These are phyloP conservation scores for Oreocharis arfaki DNA, from an alignment of 2,113 vertebrate species.

Conservation along the genomic window DNA sequence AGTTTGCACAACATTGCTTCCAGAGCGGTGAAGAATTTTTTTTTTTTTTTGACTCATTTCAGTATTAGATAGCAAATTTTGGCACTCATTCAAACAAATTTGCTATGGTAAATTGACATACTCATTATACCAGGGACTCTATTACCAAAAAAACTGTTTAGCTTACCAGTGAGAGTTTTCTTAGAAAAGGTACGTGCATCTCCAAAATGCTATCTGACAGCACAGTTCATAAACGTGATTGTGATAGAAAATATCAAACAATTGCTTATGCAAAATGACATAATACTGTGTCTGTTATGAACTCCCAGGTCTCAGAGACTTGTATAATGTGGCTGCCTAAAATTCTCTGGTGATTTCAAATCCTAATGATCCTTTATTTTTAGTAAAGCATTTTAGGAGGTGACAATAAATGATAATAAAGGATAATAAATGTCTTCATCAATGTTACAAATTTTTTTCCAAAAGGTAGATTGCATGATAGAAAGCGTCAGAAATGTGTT, in stretches of 20 bases:
- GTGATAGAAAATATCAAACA: neutral
- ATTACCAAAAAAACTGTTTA: neutral
- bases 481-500: neutral
- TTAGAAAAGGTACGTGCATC: neutral
- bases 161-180: neutral
- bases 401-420: neutral
- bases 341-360: neutral
- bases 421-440: neutral
- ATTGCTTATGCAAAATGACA: neutral
- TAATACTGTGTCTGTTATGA: neutral
- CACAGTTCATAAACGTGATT: neutral
- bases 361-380: neutral
- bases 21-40: neutral
- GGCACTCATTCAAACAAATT: slow-evolving; percentile 17
- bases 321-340: neutral
- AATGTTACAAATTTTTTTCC: neutral
- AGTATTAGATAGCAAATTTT: slow-evolving; percentile 1
- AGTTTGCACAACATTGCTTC: neutral
- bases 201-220: neutral
- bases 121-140: neutral
- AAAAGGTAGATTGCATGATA: neutral
- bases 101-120: neutral
- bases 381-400: neutral
- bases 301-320: neutral
- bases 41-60: slow-evolving; percentile 3